A percentile compares a stretch with the other conserved stretches of the same genome.
Evolutionary conservation across 2,113 vertebrate species (phyloP).

Genomic region (Promerops cafer): DNA sequence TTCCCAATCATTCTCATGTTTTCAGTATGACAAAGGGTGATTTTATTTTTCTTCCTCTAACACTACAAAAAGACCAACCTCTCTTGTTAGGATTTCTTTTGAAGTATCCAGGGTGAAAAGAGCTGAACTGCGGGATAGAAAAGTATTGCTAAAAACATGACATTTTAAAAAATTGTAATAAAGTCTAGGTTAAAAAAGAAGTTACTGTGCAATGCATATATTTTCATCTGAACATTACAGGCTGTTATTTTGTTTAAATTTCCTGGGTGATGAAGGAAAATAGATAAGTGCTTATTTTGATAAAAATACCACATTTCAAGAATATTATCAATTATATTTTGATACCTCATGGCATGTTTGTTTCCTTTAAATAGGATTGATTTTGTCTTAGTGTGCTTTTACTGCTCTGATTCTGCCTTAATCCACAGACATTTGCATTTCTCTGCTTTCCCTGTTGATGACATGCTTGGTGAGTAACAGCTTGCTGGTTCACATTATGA

Average conservation of each 20-base stretch:
- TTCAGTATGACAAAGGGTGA: neutral
- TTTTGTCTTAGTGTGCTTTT: neutral
- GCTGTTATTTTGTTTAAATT: constrained; percentile 1
- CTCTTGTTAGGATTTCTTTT: constrained; percentile 29
- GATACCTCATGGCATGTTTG: neutral
- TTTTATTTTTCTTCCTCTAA: neutral
- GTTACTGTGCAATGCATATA: neutral
- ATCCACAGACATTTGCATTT: constrained; percentile 26
- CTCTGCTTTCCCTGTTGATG: neutral
- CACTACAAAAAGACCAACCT: neutral
- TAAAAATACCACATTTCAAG: constrained; percentile 10
- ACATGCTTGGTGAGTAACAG: constrained; percentile 7
- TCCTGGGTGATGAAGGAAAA: neutral
- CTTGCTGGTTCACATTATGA: constrained; percentile 19
- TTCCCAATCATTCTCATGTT: neutral
- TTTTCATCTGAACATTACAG: neutral
- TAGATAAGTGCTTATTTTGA: neutral
- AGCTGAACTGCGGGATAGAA: neutral
- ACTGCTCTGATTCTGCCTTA: constrained; percentile 4
- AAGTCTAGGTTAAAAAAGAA: neutral
- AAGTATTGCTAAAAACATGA: constrained; percentile 4
- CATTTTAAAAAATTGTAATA: neutral
- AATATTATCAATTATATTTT: constrained; percentile 7
- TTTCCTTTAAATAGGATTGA: constrained; percentile 15
- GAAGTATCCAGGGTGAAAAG: neutral